Evolutionary conservation across 2,888 invertebrate species (phyloP), one percentile per base, ranked within the genome.

Genomic region (Agriopis aurantiaria): DNA sequence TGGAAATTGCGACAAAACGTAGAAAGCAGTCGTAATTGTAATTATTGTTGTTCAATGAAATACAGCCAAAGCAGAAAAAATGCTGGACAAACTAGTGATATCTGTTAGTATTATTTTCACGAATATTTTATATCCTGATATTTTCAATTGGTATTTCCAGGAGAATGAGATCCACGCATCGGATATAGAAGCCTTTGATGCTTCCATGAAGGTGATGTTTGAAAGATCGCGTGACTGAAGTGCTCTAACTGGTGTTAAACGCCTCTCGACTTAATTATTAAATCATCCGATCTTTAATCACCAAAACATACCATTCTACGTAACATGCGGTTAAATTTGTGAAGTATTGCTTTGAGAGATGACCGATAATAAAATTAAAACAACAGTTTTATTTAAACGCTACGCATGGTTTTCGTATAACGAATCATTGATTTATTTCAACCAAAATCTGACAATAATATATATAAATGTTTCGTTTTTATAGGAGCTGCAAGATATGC

Each of bases 401-500:
- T 75, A 70, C 51, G 76, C 72, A 74, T 76, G 75, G 71, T 61
- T 72, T 73, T 73, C 45, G 17, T 45, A 64, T 57, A 59, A 66
- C 55, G n/a, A 23, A 46, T 43, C 60, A 46, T 45, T 5, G 8
- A 43, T 40, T 0, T 48, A 9, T 8, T 5, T 62, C 56, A 14
- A 2, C 8, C 1, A 1, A 23, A 23, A 14, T 14, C 3, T 10
- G 10, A 11, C n/a, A 7, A 12, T 33, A 8, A 40, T 0, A 61
- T 59, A 7, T 14, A 66, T 40, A 10, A 52, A 64, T 46, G 10
- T 46, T 14, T 46, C n/a, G 45, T 67, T 40, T 57, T 85, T 82
- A n/a, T 92, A 96, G 95, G 98, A 99, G 90, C 95, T 98, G 75
- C 98, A 98, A 94, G 98, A 98, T 91, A 98, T 98, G 96, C 98